phyloP scores from a whole-genome alignment of 2,113 vertebrate species.

The Notarius lentiginosus region DNA sequence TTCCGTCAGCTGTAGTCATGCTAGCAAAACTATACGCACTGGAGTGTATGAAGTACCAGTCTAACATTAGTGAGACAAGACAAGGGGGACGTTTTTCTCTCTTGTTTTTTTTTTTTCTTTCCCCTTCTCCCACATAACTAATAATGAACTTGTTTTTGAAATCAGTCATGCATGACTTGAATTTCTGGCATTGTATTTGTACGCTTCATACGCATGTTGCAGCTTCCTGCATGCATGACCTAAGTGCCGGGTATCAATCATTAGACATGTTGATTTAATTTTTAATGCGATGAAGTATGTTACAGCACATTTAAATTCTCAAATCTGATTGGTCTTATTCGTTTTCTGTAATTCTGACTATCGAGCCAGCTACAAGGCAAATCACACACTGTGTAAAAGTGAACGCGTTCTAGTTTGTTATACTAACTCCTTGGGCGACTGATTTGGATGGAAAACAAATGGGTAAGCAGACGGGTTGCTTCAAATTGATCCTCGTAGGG shows the following conservation, averaged over 20 bases:
- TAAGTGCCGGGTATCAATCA: not conserved
- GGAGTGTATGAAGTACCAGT: not conserved
- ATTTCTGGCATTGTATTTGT: not conserved
- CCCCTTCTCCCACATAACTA: not conserved
- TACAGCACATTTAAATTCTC: not conserved
- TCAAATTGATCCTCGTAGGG: not conserved
- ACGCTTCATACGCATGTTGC: not conserved
- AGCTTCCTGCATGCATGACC: not conserved
- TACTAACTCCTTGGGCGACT: not conserved
- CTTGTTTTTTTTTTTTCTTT: too few species aligned
- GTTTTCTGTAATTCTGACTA: not conserved
- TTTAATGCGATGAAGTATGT: not conserved
- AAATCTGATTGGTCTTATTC: too few species aligned
- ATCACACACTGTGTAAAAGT: too few species aligned
- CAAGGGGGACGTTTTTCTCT: not conserved
- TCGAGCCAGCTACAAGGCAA: not conserved
- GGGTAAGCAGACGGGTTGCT: not conserved
- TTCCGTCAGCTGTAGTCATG: conserved; percentile 23
- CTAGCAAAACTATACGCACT: not conserved
- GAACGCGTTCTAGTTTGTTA: not conserved
- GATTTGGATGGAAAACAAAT: not conserved
- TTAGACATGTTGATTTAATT: not conserved
- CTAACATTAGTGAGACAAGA: not conserved
- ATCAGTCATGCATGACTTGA: not conserved
- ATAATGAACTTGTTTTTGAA: not conserved